These are phyloP conservation scores for Noctua comes DNA, from an alignment of 2,888 invertebrate species.

Conservation along the genomic window DNA sequence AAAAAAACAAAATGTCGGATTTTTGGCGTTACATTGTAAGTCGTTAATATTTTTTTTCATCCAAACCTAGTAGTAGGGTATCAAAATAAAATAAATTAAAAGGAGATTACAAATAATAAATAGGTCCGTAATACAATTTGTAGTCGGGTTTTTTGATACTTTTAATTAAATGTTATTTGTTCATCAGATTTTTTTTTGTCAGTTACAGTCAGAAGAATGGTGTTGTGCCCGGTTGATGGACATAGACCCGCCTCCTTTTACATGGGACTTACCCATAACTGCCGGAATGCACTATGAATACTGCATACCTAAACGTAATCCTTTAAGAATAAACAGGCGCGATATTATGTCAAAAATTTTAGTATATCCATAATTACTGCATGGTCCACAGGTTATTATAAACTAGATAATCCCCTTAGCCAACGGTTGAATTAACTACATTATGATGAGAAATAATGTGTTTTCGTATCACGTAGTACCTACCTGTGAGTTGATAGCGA, in stretches of 20 bases:
- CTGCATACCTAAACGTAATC: not conserved
- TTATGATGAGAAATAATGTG: constrained; percentile 22
- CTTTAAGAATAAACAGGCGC: not conserved
- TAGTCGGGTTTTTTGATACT: too few relatives aligned
- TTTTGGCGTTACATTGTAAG: too few relatives aligned
- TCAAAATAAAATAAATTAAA: too few relatives aligned
- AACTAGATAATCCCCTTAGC: constrained; percentile 19
- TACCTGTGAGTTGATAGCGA: constrained; percentile 10
- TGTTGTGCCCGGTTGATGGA: not conserved
- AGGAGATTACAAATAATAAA: too few relatives aligned
- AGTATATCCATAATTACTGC: not conserved
- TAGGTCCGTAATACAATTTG: too few relatives aligned
- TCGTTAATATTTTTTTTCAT: too few relatives aligned
- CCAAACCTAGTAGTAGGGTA: too few relatives aligned
- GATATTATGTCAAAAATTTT: not conserved
- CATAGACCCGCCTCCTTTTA: not conserved
- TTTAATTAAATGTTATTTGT: too few relatives aligned
- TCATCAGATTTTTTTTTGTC: not conserved
- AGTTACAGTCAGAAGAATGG: not conserved
- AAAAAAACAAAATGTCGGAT: too few relatives aligned
- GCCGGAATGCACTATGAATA: not conserved
- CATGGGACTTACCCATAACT: too few relatives aligned
- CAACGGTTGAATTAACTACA: constrained; percentile 13
- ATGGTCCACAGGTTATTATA: not conserved
- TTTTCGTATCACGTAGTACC: constrained; percentile 24